Conservation (phyloP, 2,113 vertebrate genomes). For the Epinephelus cyanopodus region DNA sequence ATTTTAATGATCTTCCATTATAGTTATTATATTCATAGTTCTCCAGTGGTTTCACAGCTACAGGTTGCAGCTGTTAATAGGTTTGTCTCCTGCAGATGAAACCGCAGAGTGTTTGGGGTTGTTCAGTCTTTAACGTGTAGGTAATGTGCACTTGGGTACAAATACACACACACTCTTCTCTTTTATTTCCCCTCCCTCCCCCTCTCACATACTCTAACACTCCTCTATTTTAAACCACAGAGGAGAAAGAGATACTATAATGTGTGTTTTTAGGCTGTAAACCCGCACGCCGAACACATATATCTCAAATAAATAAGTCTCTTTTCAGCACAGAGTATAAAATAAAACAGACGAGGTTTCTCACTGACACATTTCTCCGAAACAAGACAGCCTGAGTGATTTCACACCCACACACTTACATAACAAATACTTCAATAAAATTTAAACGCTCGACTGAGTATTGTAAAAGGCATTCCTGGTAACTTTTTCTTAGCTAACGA, state of each 20-base stretch:
- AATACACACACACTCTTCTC: neutral
- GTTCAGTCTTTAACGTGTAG: neutral
- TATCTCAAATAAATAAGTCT: neutral
- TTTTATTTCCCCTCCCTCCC: neutral
- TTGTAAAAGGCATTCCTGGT: neutral
- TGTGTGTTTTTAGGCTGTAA: conserved; percentile 26
- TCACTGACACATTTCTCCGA: neutral
- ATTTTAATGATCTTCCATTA: neutral
- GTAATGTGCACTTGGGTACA: neutral
- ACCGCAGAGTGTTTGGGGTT: neutral
- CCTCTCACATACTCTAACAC: neutral
- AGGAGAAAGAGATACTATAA: conserved; percentile 17
- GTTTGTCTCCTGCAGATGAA: no score
- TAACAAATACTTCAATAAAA: neutral
- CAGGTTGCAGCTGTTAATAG: neutral
- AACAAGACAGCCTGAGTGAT: neutral
- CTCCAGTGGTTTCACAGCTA: neutral
- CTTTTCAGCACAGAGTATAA: neutral
- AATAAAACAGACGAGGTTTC: conserved; percentile 1
- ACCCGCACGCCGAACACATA: conserved; percentile 10
- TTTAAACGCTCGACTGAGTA: neutral
- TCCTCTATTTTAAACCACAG: conserved; percentile 30
- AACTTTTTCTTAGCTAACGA: neutral
- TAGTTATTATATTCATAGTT: neutral
- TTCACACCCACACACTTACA: conserved; percentile 7